Evolutionary conservation across 2,888 invertebrate species (phyloP).

Genomic region (Caenorhabditis sp.): DNA sequence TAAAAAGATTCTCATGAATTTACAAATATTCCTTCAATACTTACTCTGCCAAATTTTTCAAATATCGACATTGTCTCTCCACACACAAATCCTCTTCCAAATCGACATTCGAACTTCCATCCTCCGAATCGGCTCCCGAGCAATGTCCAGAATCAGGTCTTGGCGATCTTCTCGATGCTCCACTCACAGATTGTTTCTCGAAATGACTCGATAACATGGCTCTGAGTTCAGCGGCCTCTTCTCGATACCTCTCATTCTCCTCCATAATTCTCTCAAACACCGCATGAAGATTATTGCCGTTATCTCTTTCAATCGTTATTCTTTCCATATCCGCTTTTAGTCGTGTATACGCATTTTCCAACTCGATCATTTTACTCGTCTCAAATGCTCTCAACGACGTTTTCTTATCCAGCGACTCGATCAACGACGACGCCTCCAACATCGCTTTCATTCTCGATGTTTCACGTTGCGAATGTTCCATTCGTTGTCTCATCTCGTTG

Average conservation of each 20-base stretch:
- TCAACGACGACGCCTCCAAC: conserved; percentile 49
- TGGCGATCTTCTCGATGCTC: conserved; percentile 47
- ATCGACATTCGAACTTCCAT: conserved; percentile 47
- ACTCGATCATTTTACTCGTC: conserved; percentile 31
- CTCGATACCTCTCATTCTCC: conserved; percentile 56
- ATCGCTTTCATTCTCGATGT: conserved; percentile 53
- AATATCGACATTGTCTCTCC: conserved; percentile 54
- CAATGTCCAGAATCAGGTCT: conserved; percentile 59
- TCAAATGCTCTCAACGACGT: conserved; percentile 53
- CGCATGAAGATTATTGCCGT: conserved; percentile 27
- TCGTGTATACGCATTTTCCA: conserved; percentile 46
- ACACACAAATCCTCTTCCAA: conserved; percentile 54
- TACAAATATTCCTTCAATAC: conserved; percentile 11
- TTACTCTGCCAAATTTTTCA: conserved; percentile 52
- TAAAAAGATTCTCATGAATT: too few species aligned
- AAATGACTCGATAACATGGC: conserved; percentile 55
- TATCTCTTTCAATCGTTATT: conserved; percentile 36
- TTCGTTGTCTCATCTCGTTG: conserved; percentile 41
- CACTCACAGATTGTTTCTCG: conserved; percentile 51
- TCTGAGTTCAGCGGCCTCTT: conserved; percentile 57
- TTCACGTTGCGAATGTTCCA: conserved; percentile 50
- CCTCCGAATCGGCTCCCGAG: conserved; percentile 52
- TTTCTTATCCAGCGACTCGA: conserved; percentile 51
- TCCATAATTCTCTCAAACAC: conserved; percentile 55
- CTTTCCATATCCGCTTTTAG: conserved; percentile 49